Base-by-base conservation (phyloP, 2,113 vertebrate species). In the Stictonetta naevosa region DNA sequence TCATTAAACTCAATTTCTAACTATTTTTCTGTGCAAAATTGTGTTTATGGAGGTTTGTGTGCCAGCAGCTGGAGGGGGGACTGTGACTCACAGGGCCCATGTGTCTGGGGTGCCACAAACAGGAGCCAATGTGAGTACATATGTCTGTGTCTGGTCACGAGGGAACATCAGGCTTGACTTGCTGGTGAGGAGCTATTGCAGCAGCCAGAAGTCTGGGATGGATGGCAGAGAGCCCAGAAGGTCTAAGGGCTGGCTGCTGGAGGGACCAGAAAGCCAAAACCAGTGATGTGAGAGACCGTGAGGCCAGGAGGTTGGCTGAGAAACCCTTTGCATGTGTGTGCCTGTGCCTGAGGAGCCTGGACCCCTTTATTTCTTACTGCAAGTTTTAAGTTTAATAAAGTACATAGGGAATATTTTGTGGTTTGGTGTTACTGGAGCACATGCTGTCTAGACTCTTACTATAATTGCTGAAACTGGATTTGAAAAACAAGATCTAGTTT, bases 381-480 rank as follows among this genome's bases (percentile, higher is more conserved):
- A 84, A 63, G 38, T 94, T 94, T 82, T 91, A 48, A 87, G 66
- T 83, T 89, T 94, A 86, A 81, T 92, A 11, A 63, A 67, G 21
- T 10, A 14, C 20, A 3, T 67, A 67, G 74, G 56, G 62, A 96
- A 29, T 84, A 55, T 55, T 89, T 71, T 75, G n/a, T 68, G 25
- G 36, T 3, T 60, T 94, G 87, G 42, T 4, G 29, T 85, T 95
- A 76, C 10, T 75, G 33, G 28, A 79, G 31, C 66, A 63, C 31
- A 1, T 10, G 11, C 63, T 91, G 6, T 74, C 60, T 48, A 23
- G 15, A 12, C 63, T 64, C 4, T 64, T 59, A 34, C 25, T 48
- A 1, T 18, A 38, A 4, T 42, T 85, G 74, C 42, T 82, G 71
- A 66, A 85, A 42, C 33, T 11, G 13, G 25, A 13, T 56, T 82